Percentiles rank a stretch among this genome's conserved stretches.
These are phyloP conservation scores for Dioctria linearis DNA, from an alignment of 2,888 invertebrate genomes.

Conservation along the genomic window DNA sequence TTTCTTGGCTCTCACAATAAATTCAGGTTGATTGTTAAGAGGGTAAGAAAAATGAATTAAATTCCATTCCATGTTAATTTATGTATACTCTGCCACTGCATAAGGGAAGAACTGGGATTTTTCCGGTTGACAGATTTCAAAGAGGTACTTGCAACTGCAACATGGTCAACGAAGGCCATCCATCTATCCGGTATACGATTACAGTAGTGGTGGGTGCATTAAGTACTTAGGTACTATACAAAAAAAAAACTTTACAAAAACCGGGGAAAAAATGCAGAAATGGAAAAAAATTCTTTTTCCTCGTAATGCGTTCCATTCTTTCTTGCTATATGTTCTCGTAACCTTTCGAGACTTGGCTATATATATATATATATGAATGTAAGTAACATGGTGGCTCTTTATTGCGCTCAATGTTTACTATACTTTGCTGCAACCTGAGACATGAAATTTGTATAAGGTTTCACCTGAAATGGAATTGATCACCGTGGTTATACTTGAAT, in stretches of 20 bases:
- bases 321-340: conserved; percentile 12
- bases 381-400: not conserved
- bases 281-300: not conserved
- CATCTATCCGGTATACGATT: not conserved
- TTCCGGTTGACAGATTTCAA: conserved; percentile 42
- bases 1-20: conserved; percentile 14
- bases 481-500: conserved; percentile 48
- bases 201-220: not conserved
- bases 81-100: not conserved
- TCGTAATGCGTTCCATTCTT: not conserved
- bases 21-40: conserved; percentile 9
- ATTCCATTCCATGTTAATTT: not conserved
- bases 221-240: not conserved
- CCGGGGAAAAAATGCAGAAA: not conserved
- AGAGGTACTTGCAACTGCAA: conserved; percentile 12
- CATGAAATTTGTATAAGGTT: conserved; percentile 45
- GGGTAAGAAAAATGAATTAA: conserved; percentile 41
- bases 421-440: conserved; percentile 32
- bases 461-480: conserved; percentile 50
- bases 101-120: conserved; percentile 9
- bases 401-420: not conserved
- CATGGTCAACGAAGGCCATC: conserved; percentile 17
- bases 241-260: no score
- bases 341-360: conserved; percentile 3
- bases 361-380: no score